Conservation (phyloP, 2,797 vertebrate genomes). For the Lerista edwardsae region DNA sequence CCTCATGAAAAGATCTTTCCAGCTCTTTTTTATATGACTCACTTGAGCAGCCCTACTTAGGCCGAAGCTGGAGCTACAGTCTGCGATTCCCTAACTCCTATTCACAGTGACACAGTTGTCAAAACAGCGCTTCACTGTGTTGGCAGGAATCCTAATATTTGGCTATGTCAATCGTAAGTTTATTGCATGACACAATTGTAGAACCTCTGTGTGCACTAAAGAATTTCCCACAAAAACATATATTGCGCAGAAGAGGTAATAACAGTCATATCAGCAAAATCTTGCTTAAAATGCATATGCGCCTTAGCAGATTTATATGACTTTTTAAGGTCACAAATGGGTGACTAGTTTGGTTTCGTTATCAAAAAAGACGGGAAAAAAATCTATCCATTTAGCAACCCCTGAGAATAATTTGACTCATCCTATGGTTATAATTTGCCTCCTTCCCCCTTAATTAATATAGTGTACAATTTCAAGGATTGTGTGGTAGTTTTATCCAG, state of each 20-base stretch:
- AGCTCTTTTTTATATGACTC: neutral
- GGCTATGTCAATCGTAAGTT: neutral
- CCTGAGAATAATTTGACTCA: neutral
- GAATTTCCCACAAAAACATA: neutral
- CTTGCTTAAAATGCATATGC: neutral
- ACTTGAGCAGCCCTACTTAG: neutral
- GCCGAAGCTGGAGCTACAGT: neutral
- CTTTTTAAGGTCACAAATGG: neutral
- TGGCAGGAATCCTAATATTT: conserved; percentile 26
- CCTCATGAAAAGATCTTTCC: neutral
- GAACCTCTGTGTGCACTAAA: conserved; percentile 1
- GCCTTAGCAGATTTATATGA: neutral
- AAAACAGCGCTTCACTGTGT: neutral
- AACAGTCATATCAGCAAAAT: neutral
- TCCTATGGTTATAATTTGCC: neutral
- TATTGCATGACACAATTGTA: conserved; percentile 8
- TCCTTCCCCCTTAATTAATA: neutral
- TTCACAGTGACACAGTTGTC: neutral
- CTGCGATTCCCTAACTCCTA: conserved; percentile 10
- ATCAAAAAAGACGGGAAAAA: neutral
- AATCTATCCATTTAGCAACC: neutral
- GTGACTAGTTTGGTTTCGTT: neutral
- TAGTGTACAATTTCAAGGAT: neutral
- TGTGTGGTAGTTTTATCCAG: neutral
- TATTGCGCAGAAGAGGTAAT: neutral